phyloP scores from a whole-genome alignment of 2,113 vertebrate genomes.

The Lichenostomus cassidix region DNA sequence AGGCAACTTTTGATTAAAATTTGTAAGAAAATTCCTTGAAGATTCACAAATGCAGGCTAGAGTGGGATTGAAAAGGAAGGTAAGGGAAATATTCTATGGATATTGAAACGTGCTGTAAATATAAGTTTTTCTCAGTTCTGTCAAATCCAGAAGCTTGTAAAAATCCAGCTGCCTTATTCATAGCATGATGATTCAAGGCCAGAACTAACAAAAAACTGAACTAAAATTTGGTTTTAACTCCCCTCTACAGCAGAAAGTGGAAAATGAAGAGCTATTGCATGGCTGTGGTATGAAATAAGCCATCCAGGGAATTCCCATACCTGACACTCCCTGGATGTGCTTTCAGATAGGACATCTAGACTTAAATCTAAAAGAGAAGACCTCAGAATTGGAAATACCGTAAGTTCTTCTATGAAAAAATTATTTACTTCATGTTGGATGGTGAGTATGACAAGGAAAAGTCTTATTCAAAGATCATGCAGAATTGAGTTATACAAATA shows the following conservation, averaged over 20 bases:
- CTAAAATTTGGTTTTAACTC: neutral
- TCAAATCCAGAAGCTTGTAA: neutral
- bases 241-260: neutral
- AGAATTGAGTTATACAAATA: neutral
- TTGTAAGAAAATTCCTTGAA: neutral
- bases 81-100: neutral
- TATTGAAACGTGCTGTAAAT: neutral
- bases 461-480: neutral
- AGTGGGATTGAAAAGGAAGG: neutral
- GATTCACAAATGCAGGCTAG: neutral
- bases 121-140: neutral
- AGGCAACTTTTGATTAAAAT: neutral
- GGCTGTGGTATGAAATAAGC: neutral
- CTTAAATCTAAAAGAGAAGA: neutral
- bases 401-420: neutral
- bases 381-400: neutral
- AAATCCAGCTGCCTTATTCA: neutral
- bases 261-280: neutral
- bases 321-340: neutral
- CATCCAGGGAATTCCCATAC: neutral
- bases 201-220: neutral
- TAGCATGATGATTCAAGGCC: neutral
- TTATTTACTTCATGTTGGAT: neutral
- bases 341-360: neutral
- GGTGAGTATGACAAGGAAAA: neutral